Percentiles rank a stretch among this genome's conserved stretches.
Conservation (phyloP, 2,888 invertebrate species). For the Rhimphoctona megacephalus region DNA sequence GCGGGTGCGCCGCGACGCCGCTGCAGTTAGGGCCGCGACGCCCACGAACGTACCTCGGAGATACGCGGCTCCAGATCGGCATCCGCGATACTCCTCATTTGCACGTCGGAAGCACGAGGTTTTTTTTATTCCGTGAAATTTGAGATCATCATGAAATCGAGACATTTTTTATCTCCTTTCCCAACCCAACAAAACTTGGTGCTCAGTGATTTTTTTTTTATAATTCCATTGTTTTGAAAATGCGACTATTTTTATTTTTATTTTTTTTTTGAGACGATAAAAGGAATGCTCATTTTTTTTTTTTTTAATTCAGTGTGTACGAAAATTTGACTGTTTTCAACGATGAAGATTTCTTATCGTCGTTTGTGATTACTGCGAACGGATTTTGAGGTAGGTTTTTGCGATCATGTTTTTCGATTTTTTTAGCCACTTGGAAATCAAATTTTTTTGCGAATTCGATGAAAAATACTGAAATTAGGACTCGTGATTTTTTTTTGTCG, state of each 20-base stretch:
- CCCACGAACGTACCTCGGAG: constrained; percentile 70
- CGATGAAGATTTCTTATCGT: background rate
- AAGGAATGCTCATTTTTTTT: background rate
- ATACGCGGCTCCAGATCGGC: constrained; percentile 15
- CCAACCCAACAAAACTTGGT: background rate
- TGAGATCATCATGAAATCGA: background rate
- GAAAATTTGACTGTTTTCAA: background rate
- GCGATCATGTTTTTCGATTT: background rate
- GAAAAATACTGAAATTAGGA: background rate
- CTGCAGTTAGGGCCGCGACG: constrained; percentile 84
- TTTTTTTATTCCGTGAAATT: background rate
- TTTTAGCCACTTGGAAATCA: background rate
- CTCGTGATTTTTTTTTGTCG: background rate
- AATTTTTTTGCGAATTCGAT: background rate
- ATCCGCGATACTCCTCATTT: background rate
- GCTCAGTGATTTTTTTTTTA: constrained; percentile 5
- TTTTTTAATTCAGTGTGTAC: background rate
- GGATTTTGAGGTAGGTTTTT: constrained; percentile 20
- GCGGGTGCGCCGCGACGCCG: constrained; percentile 83
- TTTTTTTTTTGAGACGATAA: background rate
- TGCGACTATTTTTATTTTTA: background rate
- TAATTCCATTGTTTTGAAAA: background rate
- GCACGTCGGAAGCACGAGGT: constrained; percentile 62
- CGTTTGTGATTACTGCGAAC: constrained; percentile 4
- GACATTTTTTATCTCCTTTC: background rate